These are phyloP conservation scores for Terebella lapidaria DNA, from an alignment of 2,888 invertebrate genomes.

Conservation along the genomic window DNA sequence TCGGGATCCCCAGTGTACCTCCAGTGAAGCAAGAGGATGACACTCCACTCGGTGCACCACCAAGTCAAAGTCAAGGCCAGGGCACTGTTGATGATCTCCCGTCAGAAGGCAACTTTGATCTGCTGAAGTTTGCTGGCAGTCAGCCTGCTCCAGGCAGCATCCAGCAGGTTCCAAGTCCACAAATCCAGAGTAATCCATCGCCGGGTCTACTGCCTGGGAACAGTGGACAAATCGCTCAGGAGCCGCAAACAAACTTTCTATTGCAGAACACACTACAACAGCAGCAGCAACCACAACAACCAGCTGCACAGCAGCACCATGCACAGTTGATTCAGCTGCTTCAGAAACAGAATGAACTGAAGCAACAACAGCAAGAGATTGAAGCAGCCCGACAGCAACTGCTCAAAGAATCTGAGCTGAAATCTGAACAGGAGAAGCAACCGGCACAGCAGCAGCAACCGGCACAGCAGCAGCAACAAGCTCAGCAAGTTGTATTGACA, in stretches of 20 bases:
- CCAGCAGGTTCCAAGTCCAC: background rate
- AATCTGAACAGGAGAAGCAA: background rate
- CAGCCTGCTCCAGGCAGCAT: background rate
- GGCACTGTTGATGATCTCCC: background rate
- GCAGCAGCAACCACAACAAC: background rate
- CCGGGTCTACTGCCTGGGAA: background rate
- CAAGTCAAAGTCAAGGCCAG: too few species aligned
- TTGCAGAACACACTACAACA: background rate
- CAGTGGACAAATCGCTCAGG: background rate
- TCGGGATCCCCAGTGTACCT: background rate
- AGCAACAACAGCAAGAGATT: background rate
- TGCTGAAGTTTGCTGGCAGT: slow-evolving; percentile 1
- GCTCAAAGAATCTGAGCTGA: background rate
- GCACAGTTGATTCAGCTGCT: background rate
- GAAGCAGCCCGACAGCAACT: background rate
- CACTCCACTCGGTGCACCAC: background rate
- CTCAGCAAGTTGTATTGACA: background rate
- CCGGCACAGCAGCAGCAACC: background rate
- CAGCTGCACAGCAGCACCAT: background rate
- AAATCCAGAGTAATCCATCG: background rate
- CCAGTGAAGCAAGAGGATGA: background rate
- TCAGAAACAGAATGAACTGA: background rate
- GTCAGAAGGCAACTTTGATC: background rate
- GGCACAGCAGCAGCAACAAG: background rate
- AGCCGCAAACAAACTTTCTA: background rate